phyloP scores from a whole-genome alignment of 2,888 invertebrate genomes.

The Cyaniris semiargus region DNA sequence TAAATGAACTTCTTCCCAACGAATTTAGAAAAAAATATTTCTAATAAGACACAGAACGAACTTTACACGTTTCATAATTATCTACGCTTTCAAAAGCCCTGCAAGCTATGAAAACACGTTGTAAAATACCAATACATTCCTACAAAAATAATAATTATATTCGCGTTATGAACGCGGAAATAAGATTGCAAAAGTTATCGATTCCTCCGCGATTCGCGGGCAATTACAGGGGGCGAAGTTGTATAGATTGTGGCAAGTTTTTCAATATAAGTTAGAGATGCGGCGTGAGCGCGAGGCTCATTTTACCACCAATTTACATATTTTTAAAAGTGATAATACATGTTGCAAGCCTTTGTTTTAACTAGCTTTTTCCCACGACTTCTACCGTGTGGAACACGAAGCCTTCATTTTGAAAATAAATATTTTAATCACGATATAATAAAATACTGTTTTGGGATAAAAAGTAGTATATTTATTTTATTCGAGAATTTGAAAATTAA shows the following conservation, averaged over 20 bases:
- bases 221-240: conserved; percentile 42
- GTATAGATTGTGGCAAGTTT: conserved; percentile 45
- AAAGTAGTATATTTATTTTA: no score
- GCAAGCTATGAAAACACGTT: background rate
- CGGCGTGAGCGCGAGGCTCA: background rate
- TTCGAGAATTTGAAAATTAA: no score
- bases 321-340: background rate
- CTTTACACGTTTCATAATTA: no score
- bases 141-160: background rate
- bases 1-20: no score
- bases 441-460: no score
- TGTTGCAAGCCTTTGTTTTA: background rate
- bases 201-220: conserved; percentile 35
- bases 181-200: conserved; percentile 20
- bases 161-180: background rate
- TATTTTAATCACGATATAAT: no score
- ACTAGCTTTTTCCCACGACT: background rate
- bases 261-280: conserved; percentile 47
- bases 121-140: background rate
- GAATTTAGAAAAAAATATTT: no score
- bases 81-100: background rate
- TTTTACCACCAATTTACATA: background rate
- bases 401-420: no score
- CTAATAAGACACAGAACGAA: no score
- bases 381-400: no score